Evolutionary conservation across 1,140 invertebrate genomes (phyloP).

Genomic region (Cydia strobilella): DNA sequence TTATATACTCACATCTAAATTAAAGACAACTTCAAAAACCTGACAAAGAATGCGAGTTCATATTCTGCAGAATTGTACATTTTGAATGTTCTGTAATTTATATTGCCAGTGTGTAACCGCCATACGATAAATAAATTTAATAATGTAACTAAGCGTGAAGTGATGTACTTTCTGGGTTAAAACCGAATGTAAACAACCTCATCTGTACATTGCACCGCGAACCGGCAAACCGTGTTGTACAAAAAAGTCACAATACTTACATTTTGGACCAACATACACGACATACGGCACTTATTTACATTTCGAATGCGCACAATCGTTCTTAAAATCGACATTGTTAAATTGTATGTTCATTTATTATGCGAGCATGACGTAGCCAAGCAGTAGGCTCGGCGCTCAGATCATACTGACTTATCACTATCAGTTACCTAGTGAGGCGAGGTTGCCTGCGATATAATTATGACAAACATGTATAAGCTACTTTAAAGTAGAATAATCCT

Average conservation of each 20-base stretch:
- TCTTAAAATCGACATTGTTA: slow-evolving; percentile 58
- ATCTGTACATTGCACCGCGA: no score
- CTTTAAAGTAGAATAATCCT: not conserved
- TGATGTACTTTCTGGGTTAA: no score
- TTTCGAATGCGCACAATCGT: slow-evolving; percentile 51
- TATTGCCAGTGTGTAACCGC: no score
- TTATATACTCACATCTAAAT: no score
- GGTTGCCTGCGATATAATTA: slow-evolving; percentile 15
- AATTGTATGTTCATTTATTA: not conserved
- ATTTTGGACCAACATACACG: slow-evolving; percentile 45
- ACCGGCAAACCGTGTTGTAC: no score
- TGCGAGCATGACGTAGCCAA: slow-evolving; percentile 38
- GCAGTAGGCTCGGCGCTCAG: slow-evolving; percentile 37
- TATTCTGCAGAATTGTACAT: no score
- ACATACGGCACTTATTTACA: slow-evolving; percentile 48
- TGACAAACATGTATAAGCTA: not conserved
- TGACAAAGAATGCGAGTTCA: no score
- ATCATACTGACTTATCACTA: slow-evolving; percentile 64
- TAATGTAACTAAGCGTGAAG: no score
- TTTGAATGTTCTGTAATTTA: no score
- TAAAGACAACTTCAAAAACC: no score
- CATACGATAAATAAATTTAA: no score
- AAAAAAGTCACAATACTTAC: slow-evolving; percentile 47
- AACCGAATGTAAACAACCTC: no score
- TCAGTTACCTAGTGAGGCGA: slow-evolving; percentile 43